Evolutionary conservation across 2,113 vertebrate species (phyloP).

Genomic region (Eleginops maclovinus): DNA sequence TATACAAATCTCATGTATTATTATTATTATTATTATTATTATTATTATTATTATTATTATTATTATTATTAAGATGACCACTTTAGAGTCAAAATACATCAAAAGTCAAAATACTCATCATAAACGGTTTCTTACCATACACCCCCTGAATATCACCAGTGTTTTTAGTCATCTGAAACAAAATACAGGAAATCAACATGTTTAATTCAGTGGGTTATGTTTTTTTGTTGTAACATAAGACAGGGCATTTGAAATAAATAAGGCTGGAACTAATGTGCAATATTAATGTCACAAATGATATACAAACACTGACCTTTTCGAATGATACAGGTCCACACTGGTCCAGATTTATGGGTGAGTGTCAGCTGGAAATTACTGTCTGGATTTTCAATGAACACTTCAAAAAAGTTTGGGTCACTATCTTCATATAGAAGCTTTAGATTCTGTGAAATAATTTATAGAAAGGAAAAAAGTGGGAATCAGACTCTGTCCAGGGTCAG

Average conservation of each 20-base stretch:
- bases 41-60: too few species aligned
- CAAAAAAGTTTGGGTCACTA: slow-evolving; percentile 10
- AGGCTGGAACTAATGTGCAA: too few species aligned
- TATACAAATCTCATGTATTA: too few species aligned
- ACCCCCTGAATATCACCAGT: not conserved
- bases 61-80: too few species aligned
- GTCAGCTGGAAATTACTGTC: not conserved
- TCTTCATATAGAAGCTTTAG: not conserved
- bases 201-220: not conserved
- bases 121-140: not conserved
- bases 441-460: not conserved
- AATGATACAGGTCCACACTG: not conserved
- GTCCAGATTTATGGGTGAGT: not conserved
- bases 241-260: not conserved
- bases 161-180: slow-evolving; percentile 2
- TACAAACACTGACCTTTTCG: not conserved
- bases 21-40: too few species aligned
- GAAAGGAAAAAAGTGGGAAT: not conserved
- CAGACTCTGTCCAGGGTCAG: not conserved
- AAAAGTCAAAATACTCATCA: not conserved
- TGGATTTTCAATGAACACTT: slow-evolving; percentile 4
- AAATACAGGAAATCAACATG: not conserved
- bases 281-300: too few species aligned
- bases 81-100: not conserved
- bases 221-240: not conserved